Evolutionary conservation across 2,888 invertebrate species (phyloP), one percentile per base, ranked within the genome.

Genomic region (Sarcophaga caerulescens): DNA sequence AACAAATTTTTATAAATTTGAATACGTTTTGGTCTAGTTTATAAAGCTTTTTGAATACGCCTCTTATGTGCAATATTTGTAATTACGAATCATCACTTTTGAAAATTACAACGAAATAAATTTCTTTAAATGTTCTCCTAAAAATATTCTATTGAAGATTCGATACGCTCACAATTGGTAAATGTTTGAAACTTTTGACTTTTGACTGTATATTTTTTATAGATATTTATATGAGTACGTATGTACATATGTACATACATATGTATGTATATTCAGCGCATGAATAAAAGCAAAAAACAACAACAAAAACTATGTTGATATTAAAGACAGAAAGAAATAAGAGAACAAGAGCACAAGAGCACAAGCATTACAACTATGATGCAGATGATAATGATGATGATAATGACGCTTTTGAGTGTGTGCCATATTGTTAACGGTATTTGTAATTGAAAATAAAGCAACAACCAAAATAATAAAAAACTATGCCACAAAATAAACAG

Each of bases 351-450:
- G 45, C 76, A 82, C 12, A 70, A 23, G 14, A 75, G 35, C 3
- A 44, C n/a, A 57, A 70, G 17, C 44, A 57, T 25, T 21, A 57
- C 4, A 57, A 44, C 14, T 21, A 65, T 8, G 21, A 21, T 17
- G 69, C 19, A 19, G 63, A 59, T 12, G 60, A 77, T 17, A 69
- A 19, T n/a, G 52, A 81, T 45, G 74, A 60, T 19, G 69, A 84
- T 60, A 35, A 44, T 45, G 74, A 69, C 73, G 69, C 44, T 78
- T 69, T 69, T 69, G 77, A 83, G 57, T 52, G 78, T 73, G 83
- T 83, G 83, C 83, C 60, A 77, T 78, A 73, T 79, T 84, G 74
- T 84, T 79, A 84, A 84, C 79, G 84, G 84, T 65, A 79, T 79
- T 84, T 81, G 77, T 73, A 73, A 81, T 81, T 81, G 77, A 73